phyloP scores from a whole-genome alignment of 2,888 invertebrate genomes.

The Terebella lapidaria region DNA sequence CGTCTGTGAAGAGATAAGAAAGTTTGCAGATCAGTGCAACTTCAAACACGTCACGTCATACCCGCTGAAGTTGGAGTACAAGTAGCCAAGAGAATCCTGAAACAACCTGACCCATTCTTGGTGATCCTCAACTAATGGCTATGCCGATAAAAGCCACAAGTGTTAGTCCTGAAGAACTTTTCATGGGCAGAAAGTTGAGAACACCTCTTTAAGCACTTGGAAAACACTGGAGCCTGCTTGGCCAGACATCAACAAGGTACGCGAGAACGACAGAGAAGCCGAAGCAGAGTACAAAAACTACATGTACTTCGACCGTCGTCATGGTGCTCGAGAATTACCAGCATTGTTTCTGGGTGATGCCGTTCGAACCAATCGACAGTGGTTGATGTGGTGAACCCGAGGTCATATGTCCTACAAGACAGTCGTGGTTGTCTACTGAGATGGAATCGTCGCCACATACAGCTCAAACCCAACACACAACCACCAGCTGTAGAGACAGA shows the following conservation, averaged over 20 bases:
- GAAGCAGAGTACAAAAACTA: background rate
- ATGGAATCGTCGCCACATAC: too few species aligned
- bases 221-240: background rate
- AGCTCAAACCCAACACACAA: too few species aligned
- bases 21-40: background rate
- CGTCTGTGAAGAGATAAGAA: background rate
- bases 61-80: background rate
- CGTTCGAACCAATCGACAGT: conserved; percentile 1
- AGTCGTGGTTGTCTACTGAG: too few species aligned
- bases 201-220: background rate
- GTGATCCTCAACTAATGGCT: background rate
- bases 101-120: background rate
- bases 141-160: background rate
- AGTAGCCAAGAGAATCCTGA: background rate
- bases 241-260: background rate
- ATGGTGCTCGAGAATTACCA: conserved; percentile 1
- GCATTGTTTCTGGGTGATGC: background rate
- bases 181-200: background rate
- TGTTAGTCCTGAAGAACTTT: background rate
- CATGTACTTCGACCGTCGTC: background rate
- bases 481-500: too few species aligned
- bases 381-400: too few species aligned
- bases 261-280: background rate
- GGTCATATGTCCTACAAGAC: too few species aligned
- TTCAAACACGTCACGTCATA: background rate